A percentile compares a stretch with the other conserved stretches of the same genome.
These are phyloP conservation scores for Rhinoptilus africanus DNA, from an alignment of 2,113 vertebrate genomes.

Conservation along the genomic window DNA sequence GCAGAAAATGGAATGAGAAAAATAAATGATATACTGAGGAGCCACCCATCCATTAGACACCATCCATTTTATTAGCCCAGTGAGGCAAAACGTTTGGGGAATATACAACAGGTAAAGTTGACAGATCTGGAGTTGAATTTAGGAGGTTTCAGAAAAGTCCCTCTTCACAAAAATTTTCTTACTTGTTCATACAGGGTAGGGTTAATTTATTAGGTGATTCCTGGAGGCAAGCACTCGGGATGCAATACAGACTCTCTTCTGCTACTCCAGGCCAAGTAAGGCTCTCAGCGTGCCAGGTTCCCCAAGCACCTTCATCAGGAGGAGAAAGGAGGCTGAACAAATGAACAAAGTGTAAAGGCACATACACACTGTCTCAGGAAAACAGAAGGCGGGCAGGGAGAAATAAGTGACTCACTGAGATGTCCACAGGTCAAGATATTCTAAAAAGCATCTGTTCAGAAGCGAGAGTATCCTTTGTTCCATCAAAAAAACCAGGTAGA, in stretches of 20 bases:
- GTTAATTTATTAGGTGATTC: background rate
- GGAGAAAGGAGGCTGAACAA: background rate
- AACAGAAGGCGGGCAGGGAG: background rate
- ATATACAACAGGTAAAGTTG: background rate
- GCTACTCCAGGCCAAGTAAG: background rate
- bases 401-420: background rate
- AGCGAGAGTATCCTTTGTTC: background rate
- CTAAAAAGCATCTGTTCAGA: background rate
- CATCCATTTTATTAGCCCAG: background rate
- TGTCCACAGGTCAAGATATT: background rate
- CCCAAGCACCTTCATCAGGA: accelerated
- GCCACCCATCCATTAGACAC: background rate
- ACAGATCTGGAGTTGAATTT: background rate
- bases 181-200: background rate
- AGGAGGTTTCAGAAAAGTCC: background rate
- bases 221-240: accelerated
- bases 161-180: background rate
- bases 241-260: background rate
- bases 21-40: background rate
- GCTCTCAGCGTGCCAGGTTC: background rate
- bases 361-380: background rate
- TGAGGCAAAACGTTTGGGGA: background rate
- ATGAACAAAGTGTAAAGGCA: background rate
- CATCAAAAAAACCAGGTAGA: background rate
- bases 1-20: background rate